Conservation (phyloP, 2,797 vertebrate species). For the Melanotaenia parkinsoni region DNA sequence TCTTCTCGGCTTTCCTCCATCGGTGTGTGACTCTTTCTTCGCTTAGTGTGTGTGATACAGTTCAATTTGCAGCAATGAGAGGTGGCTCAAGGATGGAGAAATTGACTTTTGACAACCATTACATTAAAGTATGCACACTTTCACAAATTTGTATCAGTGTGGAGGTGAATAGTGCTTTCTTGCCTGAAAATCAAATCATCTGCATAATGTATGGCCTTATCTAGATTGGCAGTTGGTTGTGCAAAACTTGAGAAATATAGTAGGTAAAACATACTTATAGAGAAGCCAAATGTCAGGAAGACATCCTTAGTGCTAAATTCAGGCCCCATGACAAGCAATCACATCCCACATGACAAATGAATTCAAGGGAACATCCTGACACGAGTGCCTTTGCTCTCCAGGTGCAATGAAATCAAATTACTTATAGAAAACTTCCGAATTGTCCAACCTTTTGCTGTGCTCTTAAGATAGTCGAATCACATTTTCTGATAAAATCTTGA, state of each 20-base stretch:
- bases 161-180: slow-evolving; percentile 61
- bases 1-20: slow-evolving; percentile 44
- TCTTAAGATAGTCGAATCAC: slow-evolving; percentile 31
- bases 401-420: slow-evolving; percentile 43
- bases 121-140: slow-evolving; percentile 67
- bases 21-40: slow-evolving; percentile 43
- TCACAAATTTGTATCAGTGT: slow-evolving; percentile 65
- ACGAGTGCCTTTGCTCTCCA: slow-evolving; percentile 45
- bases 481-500: slow-evolving; percentile 3
- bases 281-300: slow-evolving; percentile 53
- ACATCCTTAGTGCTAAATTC: slow-evolving; percentile 51
- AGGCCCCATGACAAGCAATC: slow-evolving; percentile 53
- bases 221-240: slow-evolving; percentile 66
- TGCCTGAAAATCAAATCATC: slow-evolving; percentile 70
- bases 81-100: slow-evolving; percentile 64
- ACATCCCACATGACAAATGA: slow-evolving; percentile 64
- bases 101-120: slow-evolving; percentile 75
- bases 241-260: slow-evolving; percentile 47
- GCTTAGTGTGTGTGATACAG: slow-evolving; percentile 45
- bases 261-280: slow-evolving; percentile 54
- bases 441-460: slow-evolving; percentile 14
- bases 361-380: slow-evolving; percentile 46
- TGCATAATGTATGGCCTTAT: slow-evolving; percentile 65
- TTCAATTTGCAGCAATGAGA: slow-evolving; percentile 71
- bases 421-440: slow-evolving; percentile 55